These are phyloP conservation scores for Stomorhina lunata DNA, from an alignment of 2,888 invertebrate genomes.

Conservation along the genomic window DNA sequence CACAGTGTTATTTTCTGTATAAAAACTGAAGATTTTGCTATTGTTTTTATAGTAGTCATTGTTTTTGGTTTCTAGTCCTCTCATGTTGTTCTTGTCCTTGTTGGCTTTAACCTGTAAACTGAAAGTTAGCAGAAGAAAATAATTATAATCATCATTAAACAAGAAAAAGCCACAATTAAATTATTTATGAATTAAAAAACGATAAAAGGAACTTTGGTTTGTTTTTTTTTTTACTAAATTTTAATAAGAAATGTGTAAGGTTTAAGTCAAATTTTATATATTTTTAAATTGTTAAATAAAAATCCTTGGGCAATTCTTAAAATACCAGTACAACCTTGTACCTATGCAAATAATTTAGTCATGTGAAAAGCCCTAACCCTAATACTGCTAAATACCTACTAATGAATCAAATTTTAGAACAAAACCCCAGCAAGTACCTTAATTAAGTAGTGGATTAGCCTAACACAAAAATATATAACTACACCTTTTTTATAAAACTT, in stretches of 20 bases:
- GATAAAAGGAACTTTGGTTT: background rate
- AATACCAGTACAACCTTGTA: too few species aligned
- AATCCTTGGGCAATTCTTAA: too few species aligned
- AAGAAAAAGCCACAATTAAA: conserved; percentile 35
- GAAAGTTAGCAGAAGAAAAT: background rate
- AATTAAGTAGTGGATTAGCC: conserved; percentile 46
- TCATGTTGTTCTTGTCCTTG: background rate
- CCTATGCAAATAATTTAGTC: too few species aligned
- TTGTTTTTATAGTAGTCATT: background rate
- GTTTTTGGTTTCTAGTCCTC: background rate
- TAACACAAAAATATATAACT: background rate
- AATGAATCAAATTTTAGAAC: conserved; percentile 20
- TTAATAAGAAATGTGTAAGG: background rate
- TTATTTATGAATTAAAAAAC: conserved; percentile 23
- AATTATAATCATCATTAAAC: background rate
- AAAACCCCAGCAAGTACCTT: background rate
- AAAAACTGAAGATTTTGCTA: background rate
- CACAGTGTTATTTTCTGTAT: too few species aligned
- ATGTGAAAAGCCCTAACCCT: background rate
- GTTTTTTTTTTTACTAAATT: background rate
- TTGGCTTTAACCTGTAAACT: background rate
- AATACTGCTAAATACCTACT: background rate
- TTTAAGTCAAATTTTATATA: background rate
- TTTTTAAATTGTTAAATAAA: too few species aligned
- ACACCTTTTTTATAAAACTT: conserved; percentile 42